Conservation (phyloP, 2,113 vertebrate genomes). For the Bagarius yarrelli region DNA sequence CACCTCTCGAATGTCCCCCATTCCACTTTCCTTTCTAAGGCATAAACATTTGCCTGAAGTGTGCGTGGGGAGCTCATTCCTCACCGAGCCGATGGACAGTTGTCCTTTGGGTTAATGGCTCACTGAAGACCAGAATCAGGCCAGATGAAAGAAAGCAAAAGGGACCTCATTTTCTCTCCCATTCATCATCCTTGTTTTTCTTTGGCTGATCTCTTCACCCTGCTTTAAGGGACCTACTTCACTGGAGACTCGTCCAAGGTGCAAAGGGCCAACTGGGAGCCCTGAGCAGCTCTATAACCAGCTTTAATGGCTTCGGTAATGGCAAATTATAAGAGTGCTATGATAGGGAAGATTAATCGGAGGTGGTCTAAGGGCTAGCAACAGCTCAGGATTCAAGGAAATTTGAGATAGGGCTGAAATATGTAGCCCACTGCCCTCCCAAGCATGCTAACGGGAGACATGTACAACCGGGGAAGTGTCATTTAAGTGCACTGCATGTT, state of each 20-base stretch:
- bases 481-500: slow-evolving; percentile 61
- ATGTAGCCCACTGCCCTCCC: slow-evolving; percentile 67
- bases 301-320: slow-evolving; percentile 77
- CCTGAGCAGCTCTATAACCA: slow-evolving; percentile 50
- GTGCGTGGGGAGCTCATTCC: slow-evolving; percentile 70
- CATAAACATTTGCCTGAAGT: slow-evolving; percentile 65
- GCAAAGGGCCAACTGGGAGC: slow-evolving; percentile 68
- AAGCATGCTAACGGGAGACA: slow-evolving; percentile 62
- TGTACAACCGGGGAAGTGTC: slow-evolving; percentile 61
- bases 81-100: slow-evolving; percentile 71
- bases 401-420: slow-evolving; percentile 70
- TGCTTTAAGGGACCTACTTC: slow-evolving; percentile 77
- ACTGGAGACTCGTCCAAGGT: slow-evolving; percentile 68
- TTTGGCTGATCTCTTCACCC: slow-evolving; percentile 79
- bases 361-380: slow-evolving; percentile 67
- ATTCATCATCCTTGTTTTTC: slow-evolving; percentile 84
- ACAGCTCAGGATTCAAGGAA: slow-evolving; percentile 67
- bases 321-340: slow-evolving; percentile 78
- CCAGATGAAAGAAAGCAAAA: slow-evolving; percentile 79
- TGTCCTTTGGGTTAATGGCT: slow-evolving; percentile 79
- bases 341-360: slow-evolving; percentile 81
- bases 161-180: slow-evolving; percentile 71
- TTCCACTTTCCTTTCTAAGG: slow-evolving; percentile 54
- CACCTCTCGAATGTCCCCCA: slow-evolving; percentile 44
- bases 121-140: slow-evolving; percentile 73